Evolutionary conservation across 1,140 invertebrate species (phyloP).

Genomic region (Colletes latitarsis): DNA sequence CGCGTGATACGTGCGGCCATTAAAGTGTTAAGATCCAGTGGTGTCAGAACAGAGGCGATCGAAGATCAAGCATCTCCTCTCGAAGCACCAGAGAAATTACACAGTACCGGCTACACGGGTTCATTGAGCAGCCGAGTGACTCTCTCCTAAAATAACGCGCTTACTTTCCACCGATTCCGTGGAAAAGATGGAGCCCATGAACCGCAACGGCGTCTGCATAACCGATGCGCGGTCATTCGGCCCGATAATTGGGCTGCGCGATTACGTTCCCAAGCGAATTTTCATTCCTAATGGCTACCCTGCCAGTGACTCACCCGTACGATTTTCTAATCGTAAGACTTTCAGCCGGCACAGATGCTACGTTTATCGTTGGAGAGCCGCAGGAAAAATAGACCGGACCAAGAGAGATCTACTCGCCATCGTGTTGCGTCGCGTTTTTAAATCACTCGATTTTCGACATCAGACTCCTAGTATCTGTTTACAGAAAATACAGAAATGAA

Average conservation of each 20-base stretch:
- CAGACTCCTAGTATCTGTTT: no score
- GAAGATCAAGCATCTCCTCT: neutral
- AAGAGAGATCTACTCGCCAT: neutral
- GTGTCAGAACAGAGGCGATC: neutral
- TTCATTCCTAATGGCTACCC: neutral
- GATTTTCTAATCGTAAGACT: slow-evolving; percentile 2
- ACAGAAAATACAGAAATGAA: no score
- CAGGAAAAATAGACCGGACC: neutral
- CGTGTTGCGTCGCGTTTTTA: no score
- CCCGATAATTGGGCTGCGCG: neutral
- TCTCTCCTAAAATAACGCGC: slow-evolving; percentile 2
- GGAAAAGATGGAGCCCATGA: neutral
- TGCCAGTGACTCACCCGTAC: neutral
- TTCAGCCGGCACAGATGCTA: neutral
- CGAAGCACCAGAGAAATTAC: neutral
- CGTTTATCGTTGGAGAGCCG: neutral
- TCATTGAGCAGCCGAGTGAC: neutral
- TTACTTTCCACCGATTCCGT: neutral
- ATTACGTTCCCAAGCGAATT: neutral
- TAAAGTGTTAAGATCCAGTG: no score
- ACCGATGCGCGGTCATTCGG: neutral
- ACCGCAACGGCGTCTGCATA: neutral
- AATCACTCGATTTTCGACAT: no score
- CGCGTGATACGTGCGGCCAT: no score
- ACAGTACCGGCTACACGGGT: neutral